Evolutionary conservation across 1,140 invertebrate species (phyloP).

Genomic region (Drosophila ohnishii): DNA sequence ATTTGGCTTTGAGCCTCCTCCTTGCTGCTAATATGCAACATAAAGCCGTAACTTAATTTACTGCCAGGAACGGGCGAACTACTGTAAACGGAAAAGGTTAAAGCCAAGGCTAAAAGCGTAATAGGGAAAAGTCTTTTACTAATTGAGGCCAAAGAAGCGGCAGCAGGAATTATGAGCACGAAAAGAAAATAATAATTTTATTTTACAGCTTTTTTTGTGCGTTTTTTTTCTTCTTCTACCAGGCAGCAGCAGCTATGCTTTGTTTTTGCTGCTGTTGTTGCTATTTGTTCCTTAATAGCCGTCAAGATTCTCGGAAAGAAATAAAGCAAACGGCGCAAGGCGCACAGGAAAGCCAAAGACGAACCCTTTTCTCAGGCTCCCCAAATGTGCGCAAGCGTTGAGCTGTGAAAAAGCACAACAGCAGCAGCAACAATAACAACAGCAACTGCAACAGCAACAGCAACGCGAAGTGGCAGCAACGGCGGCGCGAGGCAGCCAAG

Average conservation of each 20-base stretch:
- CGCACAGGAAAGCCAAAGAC: conserved; percentile 20
- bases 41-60: conserved; percentile 50
- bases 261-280: conserved; percentile 18
- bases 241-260: conserved; percentile 7
- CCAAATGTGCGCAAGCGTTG: conserved; percentile 75
- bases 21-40: conserved; percentile 38
- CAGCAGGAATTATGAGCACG: conserved; percentile 72
- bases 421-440: conserved; percentile 19
- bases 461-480: conserved; percentile 46
- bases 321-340: conserved; percentile 60
- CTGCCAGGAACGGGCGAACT: conserved; percentile 19
- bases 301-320: conserved; percentile 76
- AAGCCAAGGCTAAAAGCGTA: conserved; percentile 59
- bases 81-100: conserved; percentile 38
- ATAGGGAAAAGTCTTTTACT: conserved; percentile 73
- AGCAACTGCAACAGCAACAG: conserved; percentile 24
- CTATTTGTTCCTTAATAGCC: conserved; percentile 73
- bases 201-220: conserved; percentile 54
- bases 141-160: conserved; percentile 62
- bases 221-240: background rate
- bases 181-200: conserved; percentile 81
- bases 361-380: conserved; percentile 66
- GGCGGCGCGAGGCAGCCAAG: conserved; percentile 65
- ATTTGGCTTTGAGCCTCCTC: background rate
- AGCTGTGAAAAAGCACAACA: conserved; percentile 77